A percentile compares a stretch with the other conserved stretches of the same genome.
Evolutionary conservation across 2,797 vertebrate species (phyloP).

Genomic region (Pteronotus mesoamericanus): DNA sequence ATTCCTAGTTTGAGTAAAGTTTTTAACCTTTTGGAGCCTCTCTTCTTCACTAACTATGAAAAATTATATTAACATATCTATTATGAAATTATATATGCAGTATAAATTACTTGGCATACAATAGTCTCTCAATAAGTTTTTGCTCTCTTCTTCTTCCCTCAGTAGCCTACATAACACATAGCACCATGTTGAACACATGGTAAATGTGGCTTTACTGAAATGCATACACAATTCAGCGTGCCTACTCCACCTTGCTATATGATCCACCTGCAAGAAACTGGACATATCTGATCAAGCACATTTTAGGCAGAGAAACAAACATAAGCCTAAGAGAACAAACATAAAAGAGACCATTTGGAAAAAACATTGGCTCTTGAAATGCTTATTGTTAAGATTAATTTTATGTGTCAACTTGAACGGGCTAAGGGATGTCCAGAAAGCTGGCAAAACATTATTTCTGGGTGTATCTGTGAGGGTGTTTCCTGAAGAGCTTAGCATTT

Average conservation of each 20-base stretch:
- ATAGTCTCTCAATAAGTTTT: background rate
- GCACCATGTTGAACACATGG: background rate
- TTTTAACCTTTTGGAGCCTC: background rate
- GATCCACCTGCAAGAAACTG: background rate
- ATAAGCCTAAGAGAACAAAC: background rate
- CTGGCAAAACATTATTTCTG: background rate
- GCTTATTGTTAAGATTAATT: background rate
- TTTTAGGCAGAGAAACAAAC: background rate
- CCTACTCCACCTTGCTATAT: background rate
- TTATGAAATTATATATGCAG: background rate
- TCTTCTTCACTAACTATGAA: background rate
- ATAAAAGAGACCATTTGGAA: background rate
- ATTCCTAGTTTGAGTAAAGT: background rate
- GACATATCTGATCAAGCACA: background rate
- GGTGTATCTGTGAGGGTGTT: background rate
- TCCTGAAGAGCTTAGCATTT: background rate
- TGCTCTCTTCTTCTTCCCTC: background rate
- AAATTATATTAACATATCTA: background rate
- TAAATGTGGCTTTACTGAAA: constrained; percentile 1
- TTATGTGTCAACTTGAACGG: background rate
- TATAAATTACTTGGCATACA: background rate
- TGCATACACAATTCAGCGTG: background rate
- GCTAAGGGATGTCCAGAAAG: background rate
- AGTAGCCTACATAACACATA: background rate
- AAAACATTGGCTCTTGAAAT: background rate